These are phyloP conservation scores for Oostethus manadensis DNA, from an alignment of 2,113 vertebrate species.

Conservation along the genomic window DNA sequence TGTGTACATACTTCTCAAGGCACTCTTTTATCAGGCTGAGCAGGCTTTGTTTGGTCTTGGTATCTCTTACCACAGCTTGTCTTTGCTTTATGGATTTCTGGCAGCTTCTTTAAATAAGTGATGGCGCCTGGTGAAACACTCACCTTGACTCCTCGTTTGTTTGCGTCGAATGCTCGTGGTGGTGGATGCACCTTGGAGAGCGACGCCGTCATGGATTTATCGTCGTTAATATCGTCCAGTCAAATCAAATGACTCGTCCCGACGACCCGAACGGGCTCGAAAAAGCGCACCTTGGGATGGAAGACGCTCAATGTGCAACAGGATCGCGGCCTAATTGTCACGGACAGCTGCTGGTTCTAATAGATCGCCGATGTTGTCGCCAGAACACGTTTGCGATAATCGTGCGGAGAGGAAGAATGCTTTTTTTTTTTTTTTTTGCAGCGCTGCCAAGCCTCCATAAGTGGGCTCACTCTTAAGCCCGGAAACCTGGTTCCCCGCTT, in stretches of 20 bases:
- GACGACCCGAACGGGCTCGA: conserved; percentile 31
- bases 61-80: conserved; percentile 78
- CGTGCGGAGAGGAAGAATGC: conserved; percentile 50
- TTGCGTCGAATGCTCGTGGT: conserved; percentile 40
- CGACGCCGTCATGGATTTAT: conserved; percentile 28
- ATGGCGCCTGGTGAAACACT: conserved; percentile 67
- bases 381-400: conserved; percentile 62
- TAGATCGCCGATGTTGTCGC: conserved; percentile 65
- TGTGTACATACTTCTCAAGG: conserved; percentile 76
- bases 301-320: conserved; percentile 49
- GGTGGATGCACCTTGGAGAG: conserved; percentile 34
- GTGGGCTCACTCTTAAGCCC: conserved; percentile 43
- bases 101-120: conserved; percentile 75
- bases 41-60: conserved; percentile 77
- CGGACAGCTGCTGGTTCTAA: conserved; percentile 68
- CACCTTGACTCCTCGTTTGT: conserved; percentile 66
- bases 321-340: conserved; percentile 60
- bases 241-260: conserved; percentile 36
- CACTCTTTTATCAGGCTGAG: conserved; percentile 72
- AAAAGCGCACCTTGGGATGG: conserved; percentile 39
- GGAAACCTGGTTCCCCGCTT: conserved; percentile 48
- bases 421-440: conserved; percentile 59
- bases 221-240: conserved; percentile 45
- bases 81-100: conserved; percentile 76
- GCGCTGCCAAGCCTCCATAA: conserved; percentile 52